phyloP scores from a whole-genome alignment of 2,888 invertebrate species.

The Pharmacophagus antenor region DNA sequence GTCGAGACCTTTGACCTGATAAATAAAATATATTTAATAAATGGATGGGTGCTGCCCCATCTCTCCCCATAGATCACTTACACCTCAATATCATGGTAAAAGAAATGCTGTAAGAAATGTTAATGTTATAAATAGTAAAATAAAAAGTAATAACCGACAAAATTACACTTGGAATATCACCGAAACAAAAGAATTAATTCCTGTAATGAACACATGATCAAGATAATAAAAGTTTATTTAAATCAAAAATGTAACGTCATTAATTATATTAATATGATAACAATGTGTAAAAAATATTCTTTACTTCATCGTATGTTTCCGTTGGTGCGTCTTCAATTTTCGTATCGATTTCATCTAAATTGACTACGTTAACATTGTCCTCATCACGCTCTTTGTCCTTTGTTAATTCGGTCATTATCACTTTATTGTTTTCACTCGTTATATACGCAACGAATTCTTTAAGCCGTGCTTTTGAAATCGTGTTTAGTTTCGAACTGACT shows the following conservation, averaged over 20 bases:
- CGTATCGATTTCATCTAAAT: slow-evolving; percentile 48
- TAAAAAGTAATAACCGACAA: background rate
- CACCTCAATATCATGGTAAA: no score
- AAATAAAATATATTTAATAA: slow-evolving; percentile 2
- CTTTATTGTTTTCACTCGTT: slow-evolving; percentile 36
- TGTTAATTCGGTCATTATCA: slow-evolving; percentile 44
- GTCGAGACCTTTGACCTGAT: slow-evolving; percentile 86
- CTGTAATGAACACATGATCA: background rate
- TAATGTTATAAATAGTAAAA: no score
- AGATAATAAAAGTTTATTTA: background rate
- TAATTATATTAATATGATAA: background rate
- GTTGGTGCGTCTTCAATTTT: slow-evolving; percentile 47
- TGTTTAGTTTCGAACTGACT: slow-evolving; percentile 47
- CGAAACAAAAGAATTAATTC: background rate
- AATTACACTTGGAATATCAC: background rate
- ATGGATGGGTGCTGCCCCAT: background rate
- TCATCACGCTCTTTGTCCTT: slow-evolving; percentile 39
- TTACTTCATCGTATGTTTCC: slow-evolving; percentile 46
- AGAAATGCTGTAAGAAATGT: no score
- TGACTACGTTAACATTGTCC: slow-evolving; percentile 37
- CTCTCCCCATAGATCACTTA: no score
- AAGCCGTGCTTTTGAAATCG: slow-evolving; percentile 40
- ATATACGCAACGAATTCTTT: slow-evolving; percentile 43
- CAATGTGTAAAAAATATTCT: background rate
- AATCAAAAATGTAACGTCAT: background rate